Evolutionary conservation across 1,140 invertebrate genomes (phyloP).

Genomic region (Bombus superbus): DNA sequence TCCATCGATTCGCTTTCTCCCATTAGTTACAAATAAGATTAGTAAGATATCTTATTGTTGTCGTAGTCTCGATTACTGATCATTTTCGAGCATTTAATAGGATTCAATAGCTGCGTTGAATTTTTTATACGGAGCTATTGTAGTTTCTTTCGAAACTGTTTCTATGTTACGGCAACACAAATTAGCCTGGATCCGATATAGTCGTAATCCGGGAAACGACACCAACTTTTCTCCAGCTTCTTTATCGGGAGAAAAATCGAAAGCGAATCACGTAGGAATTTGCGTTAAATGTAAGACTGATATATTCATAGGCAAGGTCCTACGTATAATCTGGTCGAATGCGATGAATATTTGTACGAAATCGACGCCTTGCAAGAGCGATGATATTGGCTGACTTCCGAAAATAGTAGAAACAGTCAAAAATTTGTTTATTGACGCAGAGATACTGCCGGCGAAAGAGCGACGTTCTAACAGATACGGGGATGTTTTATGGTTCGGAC

Average conservation of each 20-base stretch:
- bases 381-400: background rate
- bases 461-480: background rate
- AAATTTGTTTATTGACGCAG: background rate
- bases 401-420: background rate
- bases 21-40: background rate
- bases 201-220: too few relatives aligned
- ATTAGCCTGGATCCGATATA: too few relatives aligned
- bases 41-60: background rate
- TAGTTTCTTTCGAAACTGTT: too few relatives aligned
- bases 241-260: background rate
- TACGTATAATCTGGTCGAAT: background rate
- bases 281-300: background rate
- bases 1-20: background rate
- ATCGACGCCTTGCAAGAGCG: background rate
- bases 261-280: too few relatives aligned
- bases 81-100: background rate
- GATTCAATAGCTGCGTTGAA: too few relatives aligned
- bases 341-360: background rate
- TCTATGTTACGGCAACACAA: too few relatives aligned
- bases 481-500: background rate
- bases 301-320: background rate
- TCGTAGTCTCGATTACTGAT: background rate
- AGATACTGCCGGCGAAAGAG: background rate
- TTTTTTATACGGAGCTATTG: too few relatives aligned
- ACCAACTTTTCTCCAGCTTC: background rate